Base-by-base conservation (phyloP, 2,113 vertebrate species). In the Drymodes brunneopygia region DNA sequence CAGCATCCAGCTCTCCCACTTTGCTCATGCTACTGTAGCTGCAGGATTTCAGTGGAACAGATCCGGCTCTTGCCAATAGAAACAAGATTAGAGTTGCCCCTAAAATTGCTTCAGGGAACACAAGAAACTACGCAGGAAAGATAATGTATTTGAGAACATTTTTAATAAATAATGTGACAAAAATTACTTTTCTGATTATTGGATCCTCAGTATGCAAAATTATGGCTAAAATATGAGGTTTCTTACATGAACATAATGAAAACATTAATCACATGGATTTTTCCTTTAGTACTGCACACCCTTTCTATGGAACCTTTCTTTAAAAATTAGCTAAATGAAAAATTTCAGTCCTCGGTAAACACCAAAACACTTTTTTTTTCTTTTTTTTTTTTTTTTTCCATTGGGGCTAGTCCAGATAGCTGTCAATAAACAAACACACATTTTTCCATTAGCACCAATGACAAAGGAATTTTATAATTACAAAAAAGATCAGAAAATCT, bases 111-210 rank as follows among this genome's bases (percentile, higher is more conserved):
- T 73, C 31, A 73, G 79, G 78, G 81, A 97, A 94, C 81, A 97
- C 64, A 94, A 94, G 70, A 96, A 97, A 96, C 85, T 94, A 94
- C 94, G 5, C 96, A 86, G 95, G 86, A 97, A 97, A 96, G 94
- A 93, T 78, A 92, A 94, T 96, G 97, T 98, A 98, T 98, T 98
- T 98, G 97, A 98, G 98, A 98, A 98, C 98, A 98, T 98, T 99
- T 99, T 99, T 99, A 98, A 98, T 98, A 98, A 99, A 99, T 98
- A 98, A 98, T 98, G 98, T 98, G 98, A 98, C 98, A 98, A 98
- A 98, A 98, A 98, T 97, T 98, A 98, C 98, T 98, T 97, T 98
- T 98, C 96, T 98, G 98, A 98, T 98, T 98, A 98, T 98, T 98
- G 98, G 95, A 98, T 98, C 97, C 96, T 98, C 98, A 98, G 97